Conservation (phyloP, 37 sponge, comb jelly and placozoan species). For the Theonella swinhoei region DNA sequence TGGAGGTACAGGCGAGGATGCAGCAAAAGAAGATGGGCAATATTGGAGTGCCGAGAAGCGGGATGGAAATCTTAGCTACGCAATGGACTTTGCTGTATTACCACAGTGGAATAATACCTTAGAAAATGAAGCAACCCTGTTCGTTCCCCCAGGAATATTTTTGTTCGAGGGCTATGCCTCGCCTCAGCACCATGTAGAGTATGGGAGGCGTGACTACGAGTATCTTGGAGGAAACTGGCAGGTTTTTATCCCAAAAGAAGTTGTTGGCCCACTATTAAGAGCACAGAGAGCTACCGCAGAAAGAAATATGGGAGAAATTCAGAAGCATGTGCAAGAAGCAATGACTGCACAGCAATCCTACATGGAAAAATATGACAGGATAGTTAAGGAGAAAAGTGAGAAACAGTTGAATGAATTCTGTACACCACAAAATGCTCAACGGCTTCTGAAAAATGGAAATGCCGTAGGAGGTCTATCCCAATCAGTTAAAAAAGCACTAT, state of each 20-base stretch:
- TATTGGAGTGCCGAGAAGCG: neutral
- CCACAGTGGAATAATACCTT: neutral
- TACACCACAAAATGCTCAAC: too few relatives aligned
- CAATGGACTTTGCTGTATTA: neutral
- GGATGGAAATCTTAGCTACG: neutral
- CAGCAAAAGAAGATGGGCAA: neutral
- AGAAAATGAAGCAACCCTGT: neutral
- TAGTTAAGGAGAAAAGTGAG: neutral
- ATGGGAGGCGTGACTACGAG: neutral
- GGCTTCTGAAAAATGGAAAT: too few relatives aligned
- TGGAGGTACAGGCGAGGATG: neutral
- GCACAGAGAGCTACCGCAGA: neutral
- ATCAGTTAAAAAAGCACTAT: too few relatives aligned
- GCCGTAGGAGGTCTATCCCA: too few relatives aligned
- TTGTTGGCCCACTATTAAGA: neutral
- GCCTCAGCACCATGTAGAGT: neutral
- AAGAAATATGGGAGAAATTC: neutral
- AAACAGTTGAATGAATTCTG: too few relatives aligned
- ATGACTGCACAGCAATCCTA: neutral
- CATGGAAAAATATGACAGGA: neutral
- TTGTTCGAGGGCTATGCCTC: constrained; percentile 1
- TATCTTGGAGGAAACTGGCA: neutral
- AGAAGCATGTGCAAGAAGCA: neutral
- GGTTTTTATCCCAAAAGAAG: neutral
- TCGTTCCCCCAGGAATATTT: neutral